Base-by-base conservation (phyloP, 2,113 vertebrate genomes). In the Hyla sarda region DNA sequence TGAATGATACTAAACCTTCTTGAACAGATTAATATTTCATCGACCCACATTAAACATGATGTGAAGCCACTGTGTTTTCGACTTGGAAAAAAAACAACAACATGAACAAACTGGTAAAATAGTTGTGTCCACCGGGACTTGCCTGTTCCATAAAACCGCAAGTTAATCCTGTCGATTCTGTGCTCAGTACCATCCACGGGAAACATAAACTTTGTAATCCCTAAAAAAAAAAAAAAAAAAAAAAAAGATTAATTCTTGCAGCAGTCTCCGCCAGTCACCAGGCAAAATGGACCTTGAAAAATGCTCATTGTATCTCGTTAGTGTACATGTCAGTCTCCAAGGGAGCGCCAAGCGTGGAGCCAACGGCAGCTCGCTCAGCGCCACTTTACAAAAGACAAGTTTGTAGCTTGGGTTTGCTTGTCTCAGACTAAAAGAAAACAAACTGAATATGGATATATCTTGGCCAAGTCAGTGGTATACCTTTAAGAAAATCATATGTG, bases 221-320 rank as follows among this genome's bases (percentile, higher is more conserved):
- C 50, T 50, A 77, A 77, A 77, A 50, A n/a, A 77, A 77, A 77
- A 50, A n/a, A n/a, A n/a, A n/a, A n/a, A n/a, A n/a, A n/a, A n/a
- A n/a, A n/a, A n/a, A 54, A 77, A 54, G 28, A 77, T 77, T 77
- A 52, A 77, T 77, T 54, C 75, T 21, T 54, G 47, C 74, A 77
- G 75, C 25, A 54, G 48, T 28, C 48, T 77, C 45, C 30, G 50
- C 16, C 30, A 77, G 25, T 77, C 48, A 77, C 75, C 50, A 21
- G 47, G 48, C 25, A 32, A 77, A 77, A 32, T 21, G 50, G 50
- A 77, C 28, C 47, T 77, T 77, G 75, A 54, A 54, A 77, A 50
- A 25, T 77, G 75, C 75, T 77, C 75, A 77, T 77, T 77, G 75
- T 32, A 54, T 25, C 75, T 77, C 25, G 48, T 77, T 77, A 76